These are phyloP conservation scores for Melikaiella ostensackeni DNA, from an alignment of 2,888 invertebrate genomes.

Conservation along the genomic window DNA sequence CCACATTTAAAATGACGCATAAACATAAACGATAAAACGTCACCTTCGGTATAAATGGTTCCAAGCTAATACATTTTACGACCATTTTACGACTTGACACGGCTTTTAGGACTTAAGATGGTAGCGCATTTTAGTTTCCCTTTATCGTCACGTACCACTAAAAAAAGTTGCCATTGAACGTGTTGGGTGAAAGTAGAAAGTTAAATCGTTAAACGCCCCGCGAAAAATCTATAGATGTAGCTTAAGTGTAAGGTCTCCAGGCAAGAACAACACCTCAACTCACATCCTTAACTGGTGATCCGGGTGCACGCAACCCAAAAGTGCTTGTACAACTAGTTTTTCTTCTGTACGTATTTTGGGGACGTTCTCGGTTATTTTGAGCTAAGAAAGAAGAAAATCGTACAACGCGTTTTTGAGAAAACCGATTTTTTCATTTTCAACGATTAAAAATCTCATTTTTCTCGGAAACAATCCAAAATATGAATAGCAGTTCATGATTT, in stretches of 20 bases:
- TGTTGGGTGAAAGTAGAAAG: not conserved
- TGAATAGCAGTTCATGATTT: no score
- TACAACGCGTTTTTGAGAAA: no score
- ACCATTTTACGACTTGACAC: slow-evolving; percentile 15
- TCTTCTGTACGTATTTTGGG: no score
- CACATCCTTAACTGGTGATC: slow-evolving; percentile 25
- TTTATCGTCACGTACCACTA: not conserved
- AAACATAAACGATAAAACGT: slow-evolving; percentile 14
- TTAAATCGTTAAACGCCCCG: not conserved
- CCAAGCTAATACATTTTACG: not conserved
- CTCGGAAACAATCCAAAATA: no score
- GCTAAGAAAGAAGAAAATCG: no score
- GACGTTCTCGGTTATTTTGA: no score
- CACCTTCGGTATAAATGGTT: slow-evolving; percentile 1
- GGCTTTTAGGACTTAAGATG: slow-evolving; percentile 14
- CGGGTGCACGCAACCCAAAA: no score
- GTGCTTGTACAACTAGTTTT: no score
- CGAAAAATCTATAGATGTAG: not conserved
- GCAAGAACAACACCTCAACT: slow-evolving; percentile 15
- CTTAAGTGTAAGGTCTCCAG: not conserved
- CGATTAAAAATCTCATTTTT: no score
- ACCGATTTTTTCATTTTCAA: no score
- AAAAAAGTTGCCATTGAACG: not conserved
- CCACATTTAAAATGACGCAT: no score
- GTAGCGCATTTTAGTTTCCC: not conserved